A percentile compares a stretch with the other conserved stretches of the same genome.
phyloP scores from a whole-genome alignment of 2,888 invertebrate species.

The Sminthurinus aureus region DNA sequence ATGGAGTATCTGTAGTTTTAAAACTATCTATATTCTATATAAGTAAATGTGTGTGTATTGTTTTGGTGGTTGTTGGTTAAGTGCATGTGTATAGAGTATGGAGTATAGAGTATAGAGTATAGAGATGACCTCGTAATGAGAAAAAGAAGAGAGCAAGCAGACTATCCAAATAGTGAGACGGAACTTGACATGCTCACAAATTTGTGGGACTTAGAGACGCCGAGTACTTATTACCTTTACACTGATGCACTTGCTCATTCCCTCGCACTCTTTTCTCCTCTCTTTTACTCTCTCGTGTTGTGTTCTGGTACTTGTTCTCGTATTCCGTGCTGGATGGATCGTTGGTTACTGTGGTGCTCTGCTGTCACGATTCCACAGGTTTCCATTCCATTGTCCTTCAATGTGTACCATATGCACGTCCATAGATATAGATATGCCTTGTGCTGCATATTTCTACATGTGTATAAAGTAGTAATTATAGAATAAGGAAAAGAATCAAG shows the following conservation, averaged over 20 bases:
- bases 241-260: conserved; percentile 36
- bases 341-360: conserved; percentile 19
- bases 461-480: neutral
- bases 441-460: neutral
- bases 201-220: conserved; percentile 58
- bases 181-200: conserved; percentile 54
- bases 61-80: conserved; percentile 15
- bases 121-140: conserved; percentile 37
- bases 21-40: neutral
- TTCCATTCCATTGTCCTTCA: conserved; percentile 4
- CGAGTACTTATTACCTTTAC: conserved; percentile 51
- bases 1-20: no score
- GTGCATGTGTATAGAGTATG: conserved; percentile 15
- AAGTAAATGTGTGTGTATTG: neutral
- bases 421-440: neutral
- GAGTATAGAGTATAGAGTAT: conserved; percentile 8
- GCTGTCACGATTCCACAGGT: conserved; percentile 36
- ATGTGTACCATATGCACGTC: neutral
- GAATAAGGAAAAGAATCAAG: neutral
- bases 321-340: neutral
- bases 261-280: neutral
- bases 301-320: neutral
- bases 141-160: conserved; percentile 14
- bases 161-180: conserved; percentile 45
- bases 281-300: neutral